Evolutionary conservation across 1,140 invertebrate genomes (phyloP).

Genomic region (Zaprionus davidi): DNA sequence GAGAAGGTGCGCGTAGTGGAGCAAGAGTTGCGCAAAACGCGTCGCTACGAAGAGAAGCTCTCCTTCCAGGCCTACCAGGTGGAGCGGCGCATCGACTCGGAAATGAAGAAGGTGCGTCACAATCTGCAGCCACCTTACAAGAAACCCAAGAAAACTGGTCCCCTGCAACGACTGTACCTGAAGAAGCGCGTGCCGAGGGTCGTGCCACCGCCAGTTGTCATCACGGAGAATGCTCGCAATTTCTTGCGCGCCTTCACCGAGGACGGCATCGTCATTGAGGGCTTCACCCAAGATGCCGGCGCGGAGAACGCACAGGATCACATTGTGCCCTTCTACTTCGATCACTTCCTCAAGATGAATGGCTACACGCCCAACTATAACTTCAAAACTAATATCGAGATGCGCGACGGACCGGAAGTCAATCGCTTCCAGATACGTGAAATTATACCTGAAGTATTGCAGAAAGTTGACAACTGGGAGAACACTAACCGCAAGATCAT

Average conservation of each 20-base stretch:
- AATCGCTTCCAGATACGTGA: conserved; percentile 60
- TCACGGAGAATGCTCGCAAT: conserved; percentile 70
- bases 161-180: conserved; percentile 57
- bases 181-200: conserved; percentile 51
- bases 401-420: conserved; percentile 70
- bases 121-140: conserved; percentile 73
- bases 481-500: conserved; percentile 56
- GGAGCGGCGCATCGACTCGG: conserved; percentile 73
- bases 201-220: conserved; percentile 19
- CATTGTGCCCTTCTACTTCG: conserved; percentile 82
- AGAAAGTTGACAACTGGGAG: conserved; percentile 67
- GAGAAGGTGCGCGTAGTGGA: conserved; percentile 54
- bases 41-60: conserved; percentile 61
- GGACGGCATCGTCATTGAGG: conserved; percentile 52
- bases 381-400: conserved; percentile 77
- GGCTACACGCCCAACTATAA: conserved; percentile 82
- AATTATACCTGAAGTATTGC: conserved; percentile 67
- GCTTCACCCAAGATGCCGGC: conserved; percentile 51
- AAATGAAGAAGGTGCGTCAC: conserved; percentile 74
- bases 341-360: conserved; percentile 80
- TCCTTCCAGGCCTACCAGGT: conserved; percentile 71
- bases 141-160: conserved; percentile 60
- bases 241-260: conserved; percentile 75
- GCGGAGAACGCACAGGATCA: conserved; percentile 72
- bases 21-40: conserved; percentile 49